A percentile compares a stretch with the other conserved stretches of the same genome.
Evolutionary conservation across 2,888 invertebrate species (phyloP).

Genomic region (Rotaria sp.): DNA sequence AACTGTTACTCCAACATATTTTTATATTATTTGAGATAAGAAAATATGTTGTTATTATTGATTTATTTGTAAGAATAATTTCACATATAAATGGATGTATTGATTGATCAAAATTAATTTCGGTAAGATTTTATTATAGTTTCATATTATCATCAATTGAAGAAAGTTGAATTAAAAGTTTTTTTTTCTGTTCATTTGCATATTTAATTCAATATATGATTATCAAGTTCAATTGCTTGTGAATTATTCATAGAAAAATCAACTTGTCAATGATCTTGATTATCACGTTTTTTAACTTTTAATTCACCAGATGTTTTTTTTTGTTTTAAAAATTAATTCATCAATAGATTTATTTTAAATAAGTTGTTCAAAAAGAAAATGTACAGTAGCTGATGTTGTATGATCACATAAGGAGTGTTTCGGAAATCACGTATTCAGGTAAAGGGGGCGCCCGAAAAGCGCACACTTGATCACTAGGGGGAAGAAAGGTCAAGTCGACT

Average conservation of each 20-base stretch:
- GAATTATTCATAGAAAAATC: not conserved
- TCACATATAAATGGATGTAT: not conserved
- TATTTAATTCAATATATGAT: not conserved
- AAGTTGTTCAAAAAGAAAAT: slow-evolving; percentile 53
- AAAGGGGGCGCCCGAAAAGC: too few species aligned
- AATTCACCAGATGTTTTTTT: not conserved
- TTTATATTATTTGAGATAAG: slow-evolving; percentile 76
- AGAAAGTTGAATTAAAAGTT: not conserved
- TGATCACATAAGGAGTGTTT: slow-evolving; percentile 62
- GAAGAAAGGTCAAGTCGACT: too few species aligned
- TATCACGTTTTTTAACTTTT: not conserved
- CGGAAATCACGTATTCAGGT: too few species aligned
- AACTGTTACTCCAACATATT: slow-evolving; percentile 80
- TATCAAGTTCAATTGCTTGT: not conserved
- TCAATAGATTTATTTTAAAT: not conserved
- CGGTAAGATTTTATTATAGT: not conserved
- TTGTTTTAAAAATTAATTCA: slow-evolving; percentile 8
- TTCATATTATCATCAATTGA: not conserved
- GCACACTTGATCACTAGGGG: too few species aligned
- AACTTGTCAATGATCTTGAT: not conserved
- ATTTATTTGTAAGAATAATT: not conserved
- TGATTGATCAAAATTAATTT: not conserved
- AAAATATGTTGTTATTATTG: not conserved
- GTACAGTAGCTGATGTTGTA: slow-evolving; percentile 59
- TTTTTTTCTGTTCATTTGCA: not conserved